These are phyloP conservation scores for Prietella phreatophila DNA, from an alignment of 2,113 vertebrate genomes.

Conservation along the genomic window DNA sequence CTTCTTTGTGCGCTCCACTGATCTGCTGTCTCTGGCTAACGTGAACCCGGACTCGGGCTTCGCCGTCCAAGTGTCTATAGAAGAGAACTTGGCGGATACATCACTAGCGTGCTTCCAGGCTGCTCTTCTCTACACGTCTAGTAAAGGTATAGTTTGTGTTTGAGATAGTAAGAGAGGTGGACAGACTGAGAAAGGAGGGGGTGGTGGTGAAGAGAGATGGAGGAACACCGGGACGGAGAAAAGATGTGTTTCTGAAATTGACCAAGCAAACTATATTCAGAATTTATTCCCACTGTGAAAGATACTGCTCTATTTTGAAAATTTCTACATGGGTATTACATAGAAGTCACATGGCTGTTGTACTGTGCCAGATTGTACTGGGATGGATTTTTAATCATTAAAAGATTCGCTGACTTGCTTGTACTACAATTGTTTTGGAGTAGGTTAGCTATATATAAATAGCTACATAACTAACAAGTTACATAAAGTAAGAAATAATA, in stretches of 20 bases:
- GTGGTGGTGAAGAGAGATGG: no score
- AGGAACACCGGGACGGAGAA: no score
- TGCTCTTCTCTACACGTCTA: slow-evolving; percentile 94
- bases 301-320: background rate
- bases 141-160: slow-evolving; percentile 82
- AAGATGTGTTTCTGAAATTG: no score
- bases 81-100: slow-evolving; percentile 88
- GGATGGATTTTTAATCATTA: background rate
- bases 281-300: no score
- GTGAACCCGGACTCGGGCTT: slow-evolving; percentile 96
- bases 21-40: slow-evolving; percentile 93
- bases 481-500: background rate
- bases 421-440: background rate
- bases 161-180: no score
- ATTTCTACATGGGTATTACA: no score
- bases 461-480: background rate
- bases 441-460: background rate
- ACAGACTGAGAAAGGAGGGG: no score
- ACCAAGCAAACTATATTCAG: no score
- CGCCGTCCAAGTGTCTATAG: slow-evolving; percentile 96
- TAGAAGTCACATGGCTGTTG: no score
- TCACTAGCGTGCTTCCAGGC: slow-evolving; percentile 96
- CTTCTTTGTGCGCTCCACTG: slow-evolving; percentile 97
- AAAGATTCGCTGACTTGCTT: background rate
- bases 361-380: background rate